Conservation (phyloP, 2,113 vertebrate genomes). For the Plestiodon gilberti region DNA sequence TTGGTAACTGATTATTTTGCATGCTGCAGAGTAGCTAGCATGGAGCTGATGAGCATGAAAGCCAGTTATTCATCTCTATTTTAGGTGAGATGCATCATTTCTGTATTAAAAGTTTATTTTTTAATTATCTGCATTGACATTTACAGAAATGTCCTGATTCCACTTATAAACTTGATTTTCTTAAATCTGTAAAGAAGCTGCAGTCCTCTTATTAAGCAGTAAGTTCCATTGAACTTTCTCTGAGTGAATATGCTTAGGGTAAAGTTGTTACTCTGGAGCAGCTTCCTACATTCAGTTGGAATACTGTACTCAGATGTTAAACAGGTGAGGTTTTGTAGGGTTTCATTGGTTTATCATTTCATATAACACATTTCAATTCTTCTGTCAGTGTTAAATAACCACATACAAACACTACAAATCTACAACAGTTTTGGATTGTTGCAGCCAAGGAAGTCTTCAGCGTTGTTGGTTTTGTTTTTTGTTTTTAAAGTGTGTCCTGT, state of each 20-base stretch:
- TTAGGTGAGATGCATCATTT: background rate
- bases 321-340: background rate
- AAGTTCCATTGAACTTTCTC: background rate
- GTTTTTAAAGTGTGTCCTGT: background rate
- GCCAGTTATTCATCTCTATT: background rate
- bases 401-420: background rate
- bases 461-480: background rate
- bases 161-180: background rate
- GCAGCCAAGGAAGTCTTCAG: background rate
- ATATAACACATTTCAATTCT: background rate
- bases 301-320: background rate
- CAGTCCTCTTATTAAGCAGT: background rate
- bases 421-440: background rate
- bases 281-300: background rate
- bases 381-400: conserved; percentile 8
- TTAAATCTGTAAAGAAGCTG: background rate
- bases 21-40: background rate
- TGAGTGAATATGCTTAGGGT: background rate
- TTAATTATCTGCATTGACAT: background rate
- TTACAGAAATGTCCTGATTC: background rate
- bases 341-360: background rate
- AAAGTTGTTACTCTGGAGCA: background rate
- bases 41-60: background rate
- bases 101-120: background rate
- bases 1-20: conserved; percentile 36